Evolutionary conservation across 2,113 vertebrate species (phyloP).

Genomic region (Ceyx margarethae): DNA sequence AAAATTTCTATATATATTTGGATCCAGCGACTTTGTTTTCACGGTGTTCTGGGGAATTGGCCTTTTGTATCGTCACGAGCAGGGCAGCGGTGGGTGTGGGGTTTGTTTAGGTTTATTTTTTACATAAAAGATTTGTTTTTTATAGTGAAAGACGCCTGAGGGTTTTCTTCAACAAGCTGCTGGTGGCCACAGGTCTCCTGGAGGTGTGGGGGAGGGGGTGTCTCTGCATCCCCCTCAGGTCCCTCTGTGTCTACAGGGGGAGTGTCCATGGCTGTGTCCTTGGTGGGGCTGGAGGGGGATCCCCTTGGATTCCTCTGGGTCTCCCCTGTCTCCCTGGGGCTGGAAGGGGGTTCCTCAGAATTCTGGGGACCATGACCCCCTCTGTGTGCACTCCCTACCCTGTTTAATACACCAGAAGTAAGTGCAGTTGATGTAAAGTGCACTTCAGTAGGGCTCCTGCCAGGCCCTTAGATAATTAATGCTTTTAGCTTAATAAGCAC

Average conservation of each 20-base stretch:
- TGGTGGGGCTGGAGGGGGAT: fast-evolving
- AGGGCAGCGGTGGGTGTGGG: slow-evolving; percentile 50
- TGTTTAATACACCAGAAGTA: neutral
- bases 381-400: neutral
- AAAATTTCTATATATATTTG: slow-evolving; percentile 56
- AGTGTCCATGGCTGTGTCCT: neutral
- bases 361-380: neutral
- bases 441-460: neutral
- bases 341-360: neutral
- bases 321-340: no score
- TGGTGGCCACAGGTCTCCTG: no score
- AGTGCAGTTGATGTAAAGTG: neutral
- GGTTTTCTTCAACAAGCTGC: neutral
- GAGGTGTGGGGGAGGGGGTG: no score
- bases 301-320: neutral
- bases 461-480: neutral
- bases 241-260: neutral
- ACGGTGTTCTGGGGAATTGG: slow-evolving; percentile 15
- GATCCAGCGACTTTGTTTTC: slow-evolving; percentile 47
- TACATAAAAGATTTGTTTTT: slow-evolving; percentile 67
- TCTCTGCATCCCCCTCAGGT: no score
- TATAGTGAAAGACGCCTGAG: slow-evolving; percentile 35
- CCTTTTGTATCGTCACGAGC: slow-evolving; percentile 59
- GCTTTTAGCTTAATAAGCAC: slow-evolving; percentile 13
- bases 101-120: slow-evolving; percentile 69